Evolutionary conservation across 2,113 vertebrate species (phyloP).

Genomic region (Centrocercus urophasianus): DNA sequence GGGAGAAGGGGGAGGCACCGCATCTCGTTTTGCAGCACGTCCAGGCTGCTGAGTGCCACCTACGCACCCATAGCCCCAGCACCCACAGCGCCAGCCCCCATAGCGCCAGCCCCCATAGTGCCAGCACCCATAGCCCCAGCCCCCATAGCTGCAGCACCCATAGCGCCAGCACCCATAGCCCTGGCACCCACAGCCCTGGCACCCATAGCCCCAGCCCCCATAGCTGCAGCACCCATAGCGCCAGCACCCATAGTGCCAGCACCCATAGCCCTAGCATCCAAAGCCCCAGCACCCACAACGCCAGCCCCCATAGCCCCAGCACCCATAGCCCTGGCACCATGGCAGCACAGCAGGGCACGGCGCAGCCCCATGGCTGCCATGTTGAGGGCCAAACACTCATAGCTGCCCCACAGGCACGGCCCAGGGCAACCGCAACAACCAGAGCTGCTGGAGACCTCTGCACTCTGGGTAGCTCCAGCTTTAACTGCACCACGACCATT

Average conservation of each 20-base stretch:
- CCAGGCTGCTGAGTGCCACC: conserved; percentile 20
- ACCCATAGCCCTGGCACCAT: not conserved
- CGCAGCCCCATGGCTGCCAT: fast-evolving
- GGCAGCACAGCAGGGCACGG: fast-evolving
- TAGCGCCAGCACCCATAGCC: no score
- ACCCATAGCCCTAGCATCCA: no score
- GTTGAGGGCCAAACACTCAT: no score
- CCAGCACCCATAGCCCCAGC: no score
- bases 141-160: no score
- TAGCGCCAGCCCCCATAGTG: no score
- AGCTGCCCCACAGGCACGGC: not conserved
- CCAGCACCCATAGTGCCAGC: no score
- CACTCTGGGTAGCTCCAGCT: not conserved
- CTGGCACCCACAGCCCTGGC: no score
- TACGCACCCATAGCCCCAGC: not conserved
- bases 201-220: no score
- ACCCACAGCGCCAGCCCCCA: no score
- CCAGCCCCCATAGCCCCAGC: not conserved
- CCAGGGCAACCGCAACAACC: not conserved
- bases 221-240: no score
- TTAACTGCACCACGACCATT: not conserved
- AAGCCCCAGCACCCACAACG: no score
- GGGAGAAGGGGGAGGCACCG: not conserved
- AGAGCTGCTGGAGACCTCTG: not conserved
- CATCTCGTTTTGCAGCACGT: not conserved